Conservation (phyloP, 2,797 vertebrate genomes). For the Austrolebias charrua region DNA sequence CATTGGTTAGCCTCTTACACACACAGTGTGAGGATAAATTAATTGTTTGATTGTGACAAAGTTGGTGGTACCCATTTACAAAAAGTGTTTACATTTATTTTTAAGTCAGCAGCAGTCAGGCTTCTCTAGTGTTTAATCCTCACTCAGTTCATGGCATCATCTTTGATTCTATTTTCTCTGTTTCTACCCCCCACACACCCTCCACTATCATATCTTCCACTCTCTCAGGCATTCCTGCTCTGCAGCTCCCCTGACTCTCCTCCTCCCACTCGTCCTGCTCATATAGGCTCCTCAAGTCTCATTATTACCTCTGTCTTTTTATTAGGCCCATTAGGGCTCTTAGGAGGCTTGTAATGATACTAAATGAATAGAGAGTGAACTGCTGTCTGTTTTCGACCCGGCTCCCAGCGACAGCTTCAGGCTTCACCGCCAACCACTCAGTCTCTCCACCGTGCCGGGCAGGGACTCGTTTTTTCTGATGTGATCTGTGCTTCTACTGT, state of each 20-base stretch:
- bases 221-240: slow-evolving; percentile 53
- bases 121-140: slow-evolving; percentile 21
- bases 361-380: slow-evolving; percentile 80
- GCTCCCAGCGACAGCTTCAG: slow-evolving; percentile 75
- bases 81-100: slow-evolving; percentile 2
- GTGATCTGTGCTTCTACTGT: slow-evolving; percentile 54
- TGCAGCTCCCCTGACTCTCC: slow-evolving; percentile 50
- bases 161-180: slow-evolving; percentile 17
- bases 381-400: slow-evolving; percentile 74
- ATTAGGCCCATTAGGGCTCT: slow-evolving; percentile 81
- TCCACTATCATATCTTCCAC: slow-evolving; percentile 34
- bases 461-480: slow-evolving; percentile 64
- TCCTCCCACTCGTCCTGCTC: slow-evolving; percentile 51
- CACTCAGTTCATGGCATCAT: slow-evolving; percentile 20
- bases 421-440: slow-evolving; percentile 69
- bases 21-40: too few relatives aligned
- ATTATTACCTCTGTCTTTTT: slow-evolving; percentile 82
- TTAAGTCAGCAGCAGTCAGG: slow-evolving; percentile 14
- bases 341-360: slow-evolving; percentile 79
- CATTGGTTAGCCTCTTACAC: too few relatives aligned
- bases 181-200: background rate
- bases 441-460: slow-evolving; percentile 60
- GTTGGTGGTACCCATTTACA: background rate
- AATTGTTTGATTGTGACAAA: background rate
- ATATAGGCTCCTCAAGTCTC: slow-evolving; percentile 73